Percentiles rank a stretch among this genome's conserved stretches.
phyloP scores from a whole-genome alignment of 2,888 invertebrate genomes.

The Flexamia atlantica region DNA sequence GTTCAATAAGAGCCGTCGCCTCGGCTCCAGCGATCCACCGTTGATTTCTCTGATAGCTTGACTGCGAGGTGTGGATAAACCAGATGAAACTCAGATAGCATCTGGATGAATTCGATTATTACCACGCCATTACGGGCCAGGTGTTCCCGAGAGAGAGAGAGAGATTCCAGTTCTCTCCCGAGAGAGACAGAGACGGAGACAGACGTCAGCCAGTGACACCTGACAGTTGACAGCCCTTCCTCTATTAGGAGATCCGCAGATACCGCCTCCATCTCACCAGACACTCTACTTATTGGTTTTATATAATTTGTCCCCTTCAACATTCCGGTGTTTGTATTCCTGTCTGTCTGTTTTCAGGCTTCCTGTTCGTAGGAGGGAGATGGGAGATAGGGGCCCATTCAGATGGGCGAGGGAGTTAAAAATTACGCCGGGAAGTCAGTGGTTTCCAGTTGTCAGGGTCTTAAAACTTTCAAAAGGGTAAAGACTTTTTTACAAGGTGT shows the following conservation, averaged over 20 bases:
- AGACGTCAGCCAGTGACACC: constrained; percentile 22
- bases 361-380: constrained; percentile 1
- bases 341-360: constrained; percentile 17
- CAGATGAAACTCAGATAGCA: constrained; percentile 11
- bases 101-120: constrained; percentile 45
- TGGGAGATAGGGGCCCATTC: neutral
- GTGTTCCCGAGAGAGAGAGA: neutral
- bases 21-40: neutral
- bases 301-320: constrained; percentile 55
- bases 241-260: constrained; percentile 46
- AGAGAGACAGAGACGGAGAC: neutral
- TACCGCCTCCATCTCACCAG: constrained; percentile 21
- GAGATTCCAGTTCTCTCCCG: neutral
- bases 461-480: no score
- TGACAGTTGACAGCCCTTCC: constrained; percentile 35
- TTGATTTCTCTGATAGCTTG: neutral
- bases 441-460: no score
- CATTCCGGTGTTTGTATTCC: constrained; percentile 33
- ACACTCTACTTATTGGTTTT: constrained; percentile 48
- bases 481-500: no score
- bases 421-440: no score
- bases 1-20: neutral
- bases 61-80: constrained; percentile 10
- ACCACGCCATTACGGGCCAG: constrained; percentile 13
- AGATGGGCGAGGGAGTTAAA: neutral